These are phyloP conservation scores for Pipistrellus nathusii DNA, from an alignment of 2,797 vertebrate genomes.

Conservation along the genomic window DNA sequence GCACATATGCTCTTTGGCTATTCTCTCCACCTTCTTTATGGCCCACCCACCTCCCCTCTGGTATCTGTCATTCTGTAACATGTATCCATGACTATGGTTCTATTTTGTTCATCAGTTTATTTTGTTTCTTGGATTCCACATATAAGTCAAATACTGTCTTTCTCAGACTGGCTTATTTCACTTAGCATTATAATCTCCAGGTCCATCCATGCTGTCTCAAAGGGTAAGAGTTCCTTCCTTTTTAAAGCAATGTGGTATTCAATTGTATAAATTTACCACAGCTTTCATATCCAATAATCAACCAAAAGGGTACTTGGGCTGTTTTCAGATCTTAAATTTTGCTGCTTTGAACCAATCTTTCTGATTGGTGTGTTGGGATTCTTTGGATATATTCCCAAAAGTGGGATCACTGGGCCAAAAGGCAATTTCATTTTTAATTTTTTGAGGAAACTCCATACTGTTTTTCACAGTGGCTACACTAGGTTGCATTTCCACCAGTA, in stretches of 20 bases:
- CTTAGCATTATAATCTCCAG: neutral
- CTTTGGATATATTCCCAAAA: too few relatives aligned
- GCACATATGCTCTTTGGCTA: neutral
- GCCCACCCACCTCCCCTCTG: neutral
- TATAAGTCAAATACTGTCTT: neutral
- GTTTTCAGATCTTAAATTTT: neutral
- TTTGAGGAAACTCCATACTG: too few relatives aligned
- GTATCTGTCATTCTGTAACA: neutral
- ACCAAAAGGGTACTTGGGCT: neutral
- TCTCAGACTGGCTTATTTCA: neutral
- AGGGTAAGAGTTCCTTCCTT: neutral
- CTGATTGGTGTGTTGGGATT: neutral
- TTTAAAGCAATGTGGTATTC: neutral
- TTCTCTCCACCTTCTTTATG: neutral
- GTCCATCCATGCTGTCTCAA: neutral
- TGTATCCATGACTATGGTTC: neutral
- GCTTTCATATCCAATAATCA: neutral
- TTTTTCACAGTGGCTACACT: too few relatives aligned
- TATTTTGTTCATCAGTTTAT: neutral
- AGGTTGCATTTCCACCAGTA: too few relatives aligned
- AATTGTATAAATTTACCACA: neutral
- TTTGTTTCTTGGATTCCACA: neutral
- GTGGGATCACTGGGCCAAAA: too few relatives aligned
- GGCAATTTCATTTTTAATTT: too few relatives aligned
- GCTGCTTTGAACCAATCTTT: neutral